Evolutionary conservation across 2,113 vertebrate species (phyloP), one percentile per base, ranked within the genome.

Genomic region (Buteo buteo): DNA sequence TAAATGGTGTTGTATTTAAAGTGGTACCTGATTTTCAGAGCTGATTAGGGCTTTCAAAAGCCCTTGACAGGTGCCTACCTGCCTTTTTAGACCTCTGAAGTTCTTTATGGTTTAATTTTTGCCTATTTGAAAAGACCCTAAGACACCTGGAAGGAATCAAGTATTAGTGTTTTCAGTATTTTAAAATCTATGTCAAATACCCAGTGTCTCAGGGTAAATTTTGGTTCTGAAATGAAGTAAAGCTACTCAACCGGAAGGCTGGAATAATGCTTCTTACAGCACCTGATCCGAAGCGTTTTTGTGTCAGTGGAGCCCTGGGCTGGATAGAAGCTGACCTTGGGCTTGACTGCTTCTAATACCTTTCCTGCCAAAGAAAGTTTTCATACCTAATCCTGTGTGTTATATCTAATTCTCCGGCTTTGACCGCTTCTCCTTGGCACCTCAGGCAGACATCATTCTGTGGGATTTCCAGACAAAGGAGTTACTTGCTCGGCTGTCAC

Each of bases 361-460:
- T n/a, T 66, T 28, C 25, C 70, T 61, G 42, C 28, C 55, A 47
- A 40, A 67, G 52, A 9, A 72, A 42, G 12, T 11, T 25, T 16
- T 67, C 55, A 1, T 28, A 25, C 36, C 31, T 61, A 17, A 36
- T 36, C 47, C 42, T 65, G 20, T 1, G 0, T 34, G 24, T 69
- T 57, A 8, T 19, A 6, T 19, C 70, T 82, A 20, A 1, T 55
- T n/a, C 69, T 88, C 42, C 54, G 78, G 14, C 79, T 88, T 50
- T 81, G 64, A 61, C 44, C 40, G 49, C 58, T 64, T 50, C 54
- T 67, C 88, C 61, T 52, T 84, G 92, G 44, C 52, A 8, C 29
- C 57, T 20, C 94, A 99, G 99, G 99, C 99, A 88, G 96, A 98
- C 59, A 82, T 99, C 70, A 98, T 99, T 52, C 95, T 99, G 88